These are phyloP conservation scores for Caenorhabditis imperialis DNA, from an alignment of 2,888 invertebrate genomes.

Conservation along the genomic window DNA sequence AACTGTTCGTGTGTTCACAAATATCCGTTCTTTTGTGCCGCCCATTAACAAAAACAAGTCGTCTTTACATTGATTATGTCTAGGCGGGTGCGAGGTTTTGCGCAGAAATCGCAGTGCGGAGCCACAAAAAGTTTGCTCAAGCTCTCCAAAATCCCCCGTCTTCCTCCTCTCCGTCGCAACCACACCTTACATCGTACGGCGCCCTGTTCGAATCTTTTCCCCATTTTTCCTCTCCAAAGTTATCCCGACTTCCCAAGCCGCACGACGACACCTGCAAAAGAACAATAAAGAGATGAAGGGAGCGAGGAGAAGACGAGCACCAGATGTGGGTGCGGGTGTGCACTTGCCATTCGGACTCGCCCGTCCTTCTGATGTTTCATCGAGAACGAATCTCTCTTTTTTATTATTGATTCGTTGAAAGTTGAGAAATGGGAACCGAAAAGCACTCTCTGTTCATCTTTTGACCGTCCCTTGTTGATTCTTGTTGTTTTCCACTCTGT, in stretches of 20 bases:
- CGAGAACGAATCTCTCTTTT: slow-evolving; percentile 23
- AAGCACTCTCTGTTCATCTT: no score
- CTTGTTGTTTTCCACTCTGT: no score
- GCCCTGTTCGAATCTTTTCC: slow-evolving; percentile 19
- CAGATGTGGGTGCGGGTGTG: slow-evolving; percentile 40
- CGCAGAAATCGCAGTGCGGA: slow-evolving; percentile 38
- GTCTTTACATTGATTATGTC: slow-evolving; percentile 44
- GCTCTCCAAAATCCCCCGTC: slow-evolving; percentile 56
- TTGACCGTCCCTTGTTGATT: no score
- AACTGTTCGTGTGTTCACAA: no score
- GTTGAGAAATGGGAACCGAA: no score
- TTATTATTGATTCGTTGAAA: slow-evolving; percentile 15
- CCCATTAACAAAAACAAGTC: slow-evolving; percentile 19
- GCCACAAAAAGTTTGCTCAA: slow-evolving; percentile 55
- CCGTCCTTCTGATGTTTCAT: slow-evolving; percentile 38
- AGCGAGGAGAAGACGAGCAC: slow-evolving; percentile 36
- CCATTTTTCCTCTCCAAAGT: slow-evolving; percentile 13
- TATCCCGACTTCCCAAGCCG: slow-evolving; percentile 14
- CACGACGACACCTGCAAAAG: slow-evolving; percentile 49
- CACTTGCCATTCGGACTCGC: slow-evolving; percentile 29
- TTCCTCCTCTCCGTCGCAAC: slow-evolving; percentile 19
- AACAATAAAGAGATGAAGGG: slow-evolving; percentile 36
- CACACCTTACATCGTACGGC: slow-evolving; percentile 48
- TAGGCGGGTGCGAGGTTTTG: slow-evolving; percentile 47
- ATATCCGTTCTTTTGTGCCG: no score